phyloP scores from a whole-genome alignment of 2,113 vertebrate species.

The Psephotus haematonotus region DNA sequence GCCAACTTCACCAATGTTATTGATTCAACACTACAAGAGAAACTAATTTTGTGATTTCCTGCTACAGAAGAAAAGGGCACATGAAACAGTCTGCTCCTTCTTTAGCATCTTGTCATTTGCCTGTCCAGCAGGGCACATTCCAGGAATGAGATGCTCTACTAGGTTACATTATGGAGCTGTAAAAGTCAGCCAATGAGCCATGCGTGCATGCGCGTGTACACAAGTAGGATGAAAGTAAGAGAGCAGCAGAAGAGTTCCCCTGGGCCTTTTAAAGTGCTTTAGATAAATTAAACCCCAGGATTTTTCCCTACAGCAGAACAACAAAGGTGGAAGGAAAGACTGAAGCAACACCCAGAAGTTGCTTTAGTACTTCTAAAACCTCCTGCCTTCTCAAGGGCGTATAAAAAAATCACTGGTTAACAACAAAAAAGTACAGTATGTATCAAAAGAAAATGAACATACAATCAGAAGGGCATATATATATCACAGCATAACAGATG shows the following conservation, averaged over 20 bases:
- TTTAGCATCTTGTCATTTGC: not conserved
- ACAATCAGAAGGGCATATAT: not conserved
- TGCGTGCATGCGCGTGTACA: accelerated
- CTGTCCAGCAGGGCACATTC: not conserved
- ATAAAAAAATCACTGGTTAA: not conserved
- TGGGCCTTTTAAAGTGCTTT: not conserved
- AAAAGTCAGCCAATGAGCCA: not conserved
- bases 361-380: not conserved
- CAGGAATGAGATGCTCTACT: not conserved
- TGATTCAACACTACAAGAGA: not conserved
- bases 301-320: not conserved
- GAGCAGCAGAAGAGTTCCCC: not conserved
- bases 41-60: not conserved
- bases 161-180: not conserved
- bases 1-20: not conserved
- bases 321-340: not conserved
- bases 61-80: not conserved
- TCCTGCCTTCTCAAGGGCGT: not conserved
- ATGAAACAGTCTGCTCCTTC: not conserved
- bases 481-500: conserved; percentile 4
- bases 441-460: not conserved
- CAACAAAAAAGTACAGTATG: not conserved
- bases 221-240: accelerated
- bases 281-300: not conserved
- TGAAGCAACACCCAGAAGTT: not conserved